These are phyloP conservation scores for Calameuta pallipes DNA, from an alignment of 2,888 invertebrate genomes.

Conservation along the genomic window DNA sequence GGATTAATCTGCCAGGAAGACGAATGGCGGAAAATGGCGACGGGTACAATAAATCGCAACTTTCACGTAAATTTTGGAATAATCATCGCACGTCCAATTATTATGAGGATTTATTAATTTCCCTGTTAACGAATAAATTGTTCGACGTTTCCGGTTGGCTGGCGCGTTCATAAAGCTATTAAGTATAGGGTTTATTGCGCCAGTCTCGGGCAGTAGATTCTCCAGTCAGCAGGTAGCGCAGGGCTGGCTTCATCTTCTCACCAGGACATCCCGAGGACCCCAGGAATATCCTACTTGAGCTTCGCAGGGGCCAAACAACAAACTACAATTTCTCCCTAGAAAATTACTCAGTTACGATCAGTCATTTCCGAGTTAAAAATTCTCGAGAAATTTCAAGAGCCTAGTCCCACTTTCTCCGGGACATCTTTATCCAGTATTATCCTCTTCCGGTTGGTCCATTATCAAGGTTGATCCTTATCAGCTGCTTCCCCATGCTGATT, in stretches of 20 bases:
- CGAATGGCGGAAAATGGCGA: not conserved
- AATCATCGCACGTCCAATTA: not conserved
- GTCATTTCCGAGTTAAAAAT: too few relatives aligned
- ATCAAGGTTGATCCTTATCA: not conserved
- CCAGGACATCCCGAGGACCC: not conserved
- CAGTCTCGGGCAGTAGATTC: not conserved
- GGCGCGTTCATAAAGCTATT: conserved; percentile 29
- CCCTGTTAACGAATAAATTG: not conserved
- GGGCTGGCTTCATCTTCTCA: not conserved
- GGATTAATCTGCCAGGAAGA: not conserved
- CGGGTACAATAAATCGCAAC: not conserved
- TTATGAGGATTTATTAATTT: not conserved
- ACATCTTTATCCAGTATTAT: too few relatives aligned
- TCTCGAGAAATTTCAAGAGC: too few relatives aligned
- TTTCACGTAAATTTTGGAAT: not conserved
- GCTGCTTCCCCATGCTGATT: not conserved
- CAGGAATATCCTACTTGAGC: not conserved
- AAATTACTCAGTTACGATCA: too few relatives aligned
- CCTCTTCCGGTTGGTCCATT: not conserved
- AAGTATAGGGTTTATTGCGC: conserved; percentile 29
- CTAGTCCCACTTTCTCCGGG: too few relatives aligned
- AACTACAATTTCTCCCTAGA: too few relatives aligned
- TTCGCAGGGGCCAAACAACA: too few relatives aligned
- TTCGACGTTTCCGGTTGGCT: not conserved
- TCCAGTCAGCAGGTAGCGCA: not conserved